phyloP scores from a whole-genome alignment of 1,140 invertebrate species.

The Plectus sambesii region DNA sequence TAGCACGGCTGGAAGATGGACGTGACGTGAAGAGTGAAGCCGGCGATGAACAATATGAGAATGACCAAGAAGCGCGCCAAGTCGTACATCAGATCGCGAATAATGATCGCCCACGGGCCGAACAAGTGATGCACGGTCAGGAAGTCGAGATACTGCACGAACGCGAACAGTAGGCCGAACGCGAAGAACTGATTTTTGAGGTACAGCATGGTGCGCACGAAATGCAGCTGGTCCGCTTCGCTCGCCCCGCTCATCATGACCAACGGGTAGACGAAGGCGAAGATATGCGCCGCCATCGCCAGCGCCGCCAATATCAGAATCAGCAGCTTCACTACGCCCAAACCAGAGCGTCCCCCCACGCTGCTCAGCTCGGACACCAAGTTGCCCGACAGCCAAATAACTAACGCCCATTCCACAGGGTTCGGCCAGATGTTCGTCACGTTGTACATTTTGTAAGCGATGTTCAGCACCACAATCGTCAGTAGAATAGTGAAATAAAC shows the following conservation, averaged over 20 bases:
- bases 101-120: constrained; percentile 78
- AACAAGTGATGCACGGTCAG: constrained; percentile 93
- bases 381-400: constrained; percentile 87
- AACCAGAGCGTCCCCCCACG: constrained; percentile 80
- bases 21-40: constrained; percentile 93
- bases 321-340: constrained; percentile 58
- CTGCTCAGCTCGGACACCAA: constrained; percentile 90
- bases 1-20: constrained; percentile 66
- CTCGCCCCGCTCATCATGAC: constrained; percentile 52
- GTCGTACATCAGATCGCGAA: constrained; percentile 55
- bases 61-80: constrained; percentile 89
- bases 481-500: constrained; percentile 89
- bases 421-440: constrained; percentile 60
- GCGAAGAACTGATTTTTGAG: constrained; percentile 79
- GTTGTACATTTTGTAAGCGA: constrained; percentile 39
- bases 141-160: constrained; percentile 84
- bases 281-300: constrained; percentile 75
- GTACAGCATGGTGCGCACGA: constrained; percentile 43
- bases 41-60: constrained; percentile 88
- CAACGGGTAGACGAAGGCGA: constrained; percentile 55
- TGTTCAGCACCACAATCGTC: constrained; percentile 49
- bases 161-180: constrained; percentile 79
- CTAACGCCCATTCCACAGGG: constrained; percentile 89
- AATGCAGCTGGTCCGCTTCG: constrained; percentile 42
- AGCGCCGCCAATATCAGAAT: constrained; percentile 82